These are phyloP conservation scores for Neolamprologus modestus DNA, from an alignment of 2,113 vertebrate genomes.

Conservation along the genomic window DNA sequence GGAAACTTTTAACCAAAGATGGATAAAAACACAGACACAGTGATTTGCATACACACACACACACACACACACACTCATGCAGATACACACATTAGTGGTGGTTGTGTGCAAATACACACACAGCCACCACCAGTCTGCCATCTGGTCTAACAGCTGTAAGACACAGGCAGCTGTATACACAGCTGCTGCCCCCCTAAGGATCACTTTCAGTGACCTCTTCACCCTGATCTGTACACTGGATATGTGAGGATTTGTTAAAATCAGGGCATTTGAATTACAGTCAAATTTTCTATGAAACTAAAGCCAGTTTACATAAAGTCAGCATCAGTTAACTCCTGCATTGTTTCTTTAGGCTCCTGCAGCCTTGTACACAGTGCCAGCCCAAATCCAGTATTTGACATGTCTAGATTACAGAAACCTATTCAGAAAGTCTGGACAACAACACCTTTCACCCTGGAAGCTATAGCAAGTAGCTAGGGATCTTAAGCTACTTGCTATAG, in stretches of 20 bases:
- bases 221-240: neutral
- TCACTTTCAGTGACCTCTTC: neutral
- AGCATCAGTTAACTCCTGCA: neutral
- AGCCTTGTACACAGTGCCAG: neutral
- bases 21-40: neutral
- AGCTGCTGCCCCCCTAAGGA: neutral
- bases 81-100: neutral
- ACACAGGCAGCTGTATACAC: conserved; percentile 8
- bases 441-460: neutral
- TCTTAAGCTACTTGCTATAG: neutral
- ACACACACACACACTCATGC: neutral
- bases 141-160: conserved; percentile 49
- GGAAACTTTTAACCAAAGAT: neutral
- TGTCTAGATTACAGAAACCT: neutral
- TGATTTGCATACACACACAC: neutral
- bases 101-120: neutral
- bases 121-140: conserved; percentile 13
- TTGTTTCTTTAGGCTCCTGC: neutral
- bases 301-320: neutral
- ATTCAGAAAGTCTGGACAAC: neutral
- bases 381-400: neutral
- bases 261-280: neutral
- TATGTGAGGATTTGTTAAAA: neutral
- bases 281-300: neutral
- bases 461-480: neutral